These are phyloP conservation scores for Leptinotarsa rubiginosa DNA, from an alignment of 2,888 invertebrate species.

Conservation along the genomic window DNA sequence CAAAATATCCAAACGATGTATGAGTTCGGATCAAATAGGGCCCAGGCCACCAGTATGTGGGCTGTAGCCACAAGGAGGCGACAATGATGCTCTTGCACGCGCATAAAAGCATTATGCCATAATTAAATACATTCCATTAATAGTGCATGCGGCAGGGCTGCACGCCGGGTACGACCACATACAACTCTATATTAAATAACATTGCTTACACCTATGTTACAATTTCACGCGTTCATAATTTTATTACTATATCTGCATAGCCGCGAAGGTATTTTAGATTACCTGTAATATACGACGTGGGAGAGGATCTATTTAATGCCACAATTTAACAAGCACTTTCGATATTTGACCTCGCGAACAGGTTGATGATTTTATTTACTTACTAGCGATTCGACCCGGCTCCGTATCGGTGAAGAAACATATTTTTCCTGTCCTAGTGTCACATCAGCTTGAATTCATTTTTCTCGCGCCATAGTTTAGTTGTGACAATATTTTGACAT, in stretches of 20 bases:
- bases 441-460: no score
- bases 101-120: slow-evolving; percentile 65
- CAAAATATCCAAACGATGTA: slow-evolving; percentile 14
- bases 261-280: slow-evolving; percentile 54
- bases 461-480: no score
- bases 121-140: slow-evolving; percentile 67
- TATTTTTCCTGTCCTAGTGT: no score
- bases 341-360: neutral
- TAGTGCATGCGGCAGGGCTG: slow-evolving; percentile 62
- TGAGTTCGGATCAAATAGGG: slow-evolving; percentile 4
- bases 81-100: slow-evolving; percentile 48
- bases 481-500: no score
- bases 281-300: slow-evolving; percentile 46
- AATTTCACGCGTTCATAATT: slow-evolving; percentile 64
- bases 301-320: slow-evolving; percentile 43
- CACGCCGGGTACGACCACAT: slow-evolving; percentile 52
- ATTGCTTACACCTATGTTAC: slow-evolving; percentile 64
- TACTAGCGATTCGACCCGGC: neutral
- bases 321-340: slow-evolving; percentile 43
- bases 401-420: no score
- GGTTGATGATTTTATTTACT: neutral
- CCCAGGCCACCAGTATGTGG: slow-evolving; percentile 24
- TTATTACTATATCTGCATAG: slow-evolving; percentile 59
- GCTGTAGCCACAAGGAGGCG: slow-evolving; percentile 35
- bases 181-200: slow-evolving; percentile 61